phyloP scores from a whole-genome alignment of 2,888 invertebrate genomes.

The Itoplectis maculator region DNA sequence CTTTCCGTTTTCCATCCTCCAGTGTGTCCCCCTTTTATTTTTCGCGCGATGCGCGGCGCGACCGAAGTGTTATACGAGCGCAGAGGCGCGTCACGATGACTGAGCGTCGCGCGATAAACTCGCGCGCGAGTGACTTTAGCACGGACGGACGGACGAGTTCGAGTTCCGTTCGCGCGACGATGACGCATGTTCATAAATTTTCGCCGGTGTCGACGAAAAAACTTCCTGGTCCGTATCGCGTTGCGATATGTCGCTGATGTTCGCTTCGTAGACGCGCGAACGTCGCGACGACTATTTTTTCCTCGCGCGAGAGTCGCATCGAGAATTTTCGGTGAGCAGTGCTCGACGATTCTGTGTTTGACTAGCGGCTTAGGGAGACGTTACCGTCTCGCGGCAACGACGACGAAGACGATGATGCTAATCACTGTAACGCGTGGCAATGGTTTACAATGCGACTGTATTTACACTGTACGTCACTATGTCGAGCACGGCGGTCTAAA shows the following conservation, averaged over 20 bases:
- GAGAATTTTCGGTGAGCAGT: not conserved
- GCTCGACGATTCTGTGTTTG: not conserved
- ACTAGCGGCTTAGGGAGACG: not conserved
- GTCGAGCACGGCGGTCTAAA: not conserved
- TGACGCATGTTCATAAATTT: conserved; percentile 18
- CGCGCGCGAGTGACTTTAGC: not conserved
- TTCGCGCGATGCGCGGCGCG: not conserved
- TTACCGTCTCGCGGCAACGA: not conserved
- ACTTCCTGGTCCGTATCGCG: conserved; percentile 57
- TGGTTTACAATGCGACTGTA: not conserved
- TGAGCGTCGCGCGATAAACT: not conserved
- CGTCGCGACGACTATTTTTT: not conserved
- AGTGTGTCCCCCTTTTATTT: not conserved
- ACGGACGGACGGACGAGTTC: not conserved
- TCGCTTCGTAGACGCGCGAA: too few species aligned
- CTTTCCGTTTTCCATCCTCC: too few species aligned
- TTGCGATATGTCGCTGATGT: not conserved
- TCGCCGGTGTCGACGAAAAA: conserved; percentile 11
- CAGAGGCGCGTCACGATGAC: not conserved
- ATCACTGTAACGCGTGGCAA: not conserved
- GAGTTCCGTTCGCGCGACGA: not conserved
- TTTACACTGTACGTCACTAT: not conserved
- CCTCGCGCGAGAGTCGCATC: not conserved
- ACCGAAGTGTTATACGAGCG: too few species aligned
- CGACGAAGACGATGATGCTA: too few species aligned